These are phyloP conservation scores for Tachypleus tridentatus DNA, from an alignment of 1,140 invertebrate species.

Conservation along the genomic window DNA sequence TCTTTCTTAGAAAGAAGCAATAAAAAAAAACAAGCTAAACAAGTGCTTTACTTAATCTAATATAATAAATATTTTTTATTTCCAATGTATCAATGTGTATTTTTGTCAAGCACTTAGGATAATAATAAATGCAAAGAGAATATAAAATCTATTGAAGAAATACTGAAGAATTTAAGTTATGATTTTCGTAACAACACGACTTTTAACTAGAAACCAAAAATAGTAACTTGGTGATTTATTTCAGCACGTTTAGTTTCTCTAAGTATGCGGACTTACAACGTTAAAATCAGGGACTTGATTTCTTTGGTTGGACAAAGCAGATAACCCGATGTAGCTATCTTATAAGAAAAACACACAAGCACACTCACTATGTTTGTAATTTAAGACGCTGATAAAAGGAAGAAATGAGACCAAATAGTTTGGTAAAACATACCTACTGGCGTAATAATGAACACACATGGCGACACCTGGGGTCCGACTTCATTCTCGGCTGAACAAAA, in stretches of 20 bases:
- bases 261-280: not conserved
- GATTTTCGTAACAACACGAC: no score
- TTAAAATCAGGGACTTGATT: not conserved
- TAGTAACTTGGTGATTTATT: no score
- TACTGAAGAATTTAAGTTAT: no score
- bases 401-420: not conserved
- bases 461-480: conserved; percentile 25
- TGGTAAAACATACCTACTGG: conserved; percentile 24
- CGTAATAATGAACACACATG: conserved; percentile 28
- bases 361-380: not conserved
- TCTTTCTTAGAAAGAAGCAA: not conserved
- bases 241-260: no score
- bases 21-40: not conserved
- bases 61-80: conserved; percentile 1
- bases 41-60: not conserved
- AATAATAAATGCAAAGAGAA: no score
- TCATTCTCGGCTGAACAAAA: conserved; percentile 29
- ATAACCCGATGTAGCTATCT: not conserved
- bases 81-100: not conserved
- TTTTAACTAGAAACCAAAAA: no score
- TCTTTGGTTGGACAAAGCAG: not conserved
- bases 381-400: conserved; percentile 1
- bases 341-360: no score
- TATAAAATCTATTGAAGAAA: no score
- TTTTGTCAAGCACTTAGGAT: not conserved